Evolutionary conservation across 2,888 invertebrate species (phyloP).

Genomic region (Tiliacea citrago): DNA sequence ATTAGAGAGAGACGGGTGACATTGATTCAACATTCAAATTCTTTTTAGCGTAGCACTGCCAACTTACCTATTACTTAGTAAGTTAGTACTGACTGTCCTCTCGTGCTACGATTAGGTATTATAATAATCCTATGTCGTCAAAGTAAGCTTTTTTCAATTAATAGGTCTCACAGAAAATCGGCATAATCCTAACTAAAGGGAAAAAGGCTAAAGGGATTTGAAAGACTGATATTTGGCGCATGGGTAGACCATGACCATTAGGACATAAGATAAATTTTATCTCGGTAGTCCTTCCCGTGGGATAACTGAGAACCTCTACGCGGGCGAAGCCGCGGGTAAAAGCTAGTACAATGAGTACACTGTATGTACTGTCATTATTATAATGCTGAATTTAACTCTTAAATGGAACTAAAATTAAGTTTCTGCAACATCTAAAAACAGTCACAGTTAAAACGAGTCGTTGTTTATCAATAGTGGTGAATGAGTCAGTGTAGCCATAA

Average conservation of each 20-base stretch:
- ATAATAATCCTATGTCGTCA: background rate
- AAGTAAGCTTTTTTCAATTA: background rate
- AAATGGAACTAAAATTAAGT: background rate
- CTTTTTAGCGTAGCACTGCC: background rate
- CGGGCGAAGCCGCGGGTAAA: too few species aligned
- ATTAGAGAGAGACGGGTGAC: background rate
- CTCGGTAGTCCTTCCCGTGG: too few species aligned
- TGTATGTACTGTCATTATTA: too few species aligned
- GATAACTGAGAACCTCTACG: too few species aligned
- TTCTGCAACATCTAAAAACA: conserved; percentile 5
- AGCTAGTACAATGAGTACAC: too few species aligned
- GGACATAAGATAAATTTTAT: too few species aligned
- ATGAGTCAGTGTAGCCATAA: conserved; percentile 55
- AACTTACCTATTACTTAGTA: background rate
- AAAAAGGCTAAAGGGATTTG: too few species aligned
- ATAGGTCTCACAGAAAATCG: background rate
- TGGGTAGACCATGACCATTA: too few species aligned
- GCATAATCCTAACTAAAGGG: too few species aligned
- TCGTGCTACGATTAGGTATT: background rate
- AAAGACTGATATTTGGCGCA: too few species aligned
- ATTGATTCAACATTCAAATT: background rate
- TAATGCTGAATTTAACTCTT: background rate
- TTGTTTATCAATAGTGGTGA: conserved; percentile 27
- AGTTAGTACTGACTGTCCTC: background rate
- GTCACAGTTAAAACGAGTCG: conserved; percentile 8